Base-by-base conservation (phyloP, 2,888 invertebrate genomes). In the Polyommatus icarus region DNA sequence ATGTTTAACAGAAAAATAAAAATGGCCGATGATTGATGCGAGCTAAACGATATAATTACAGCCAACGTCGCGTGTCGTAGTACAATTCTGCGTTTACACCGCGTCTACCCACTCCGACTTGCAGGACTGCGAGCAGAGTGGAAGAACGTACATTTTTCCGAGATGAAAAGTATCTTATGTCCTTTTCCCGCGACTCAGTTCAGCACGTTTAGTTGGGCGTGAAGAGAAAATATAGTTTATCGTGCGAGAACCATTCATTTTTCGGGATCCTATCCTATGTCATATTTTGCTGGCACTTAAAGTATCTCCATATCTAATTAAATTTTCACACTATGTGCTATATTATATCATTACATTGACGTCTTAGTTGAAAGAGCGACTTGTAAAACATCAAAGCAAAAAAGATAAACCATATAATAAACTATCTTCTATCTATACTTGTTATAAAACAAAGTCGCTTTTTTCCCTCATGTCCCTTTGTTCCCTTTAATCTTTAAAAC, bases 21-120 rank as follows among this genome's bases (percentile, higher is more conserved):
- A 82, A 81, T 79, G 79, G 78, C 78, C 73, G 80, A 86, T 91
- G 91, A 91, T 91, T 89, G 89, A 91, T 91, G 91, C 82, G 82
- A 85, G 84, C 87, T 87, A 86, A 89, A 87, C 85, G 87, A 86
- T 87, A 87, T 90, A 90, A 91, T 91, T 88, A 89, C 85, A 84
- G 82, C 81, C 79, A 84, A 82, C 82, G 86, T 87, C 85, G 89
- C 87, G 86, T 87, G 87, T 84, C 83, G 80, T 82, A 81, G 82
- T 80, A 81, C 83, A 83, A 83, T 85, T 86, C 84, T 86, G 85
- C 85, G 84, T 87, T 85, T 82, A 77, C 1, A 32, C 18, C 29
- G 12, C 29, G 1, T 2, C 15, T 18, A 67, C 67, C 18, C 29
- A 15, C 15, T 29, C 20, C 29, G 67, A 10, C 29, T 29, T 18